Evolutionary conservation across 2,797 vertebrate species (phyloP), one percentile per base, ranked within the genome.

Genomic region (Sarcophilus harrisii): DNA sequence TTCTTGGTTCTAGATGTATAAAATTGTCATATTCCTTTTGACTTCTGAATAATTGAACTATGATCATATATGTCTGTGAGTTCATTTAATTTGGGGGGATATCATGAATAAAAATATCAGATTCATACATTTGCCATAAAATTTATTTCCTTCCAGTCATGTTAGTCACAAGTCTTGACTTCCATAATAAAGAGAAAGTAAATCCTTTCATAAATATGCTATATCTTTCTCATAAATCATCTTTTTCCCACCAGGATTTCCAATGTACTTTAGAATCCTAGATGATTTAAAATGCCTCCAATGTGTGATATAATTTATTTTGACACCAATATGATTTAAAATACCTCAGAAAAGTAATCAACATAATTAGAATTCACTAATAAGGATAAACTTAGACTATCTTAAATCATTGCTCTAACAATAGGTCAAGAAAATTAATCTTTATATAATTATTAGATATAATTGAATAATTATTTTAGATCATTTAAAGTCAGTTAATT

Each of bases 401-500:
- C 55, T 62, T 58, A 93, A 81, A 81, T 45, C 38, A 58, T 73
- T 59, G 27, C 14, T 18, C 52, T 21, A 95, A 60, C 11, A 58
- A 66, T n/a, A 89, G 32, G 57, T 90, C 38, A 66, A 94, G 29
- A 93, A 93, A 62, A 89, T 5, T 14, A 54, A 91, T 81, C 94
- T 38, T 91, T 94, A 28, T 58, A 92, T 54, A 54, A 54, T 54
- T 54, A 54, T 54, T 54, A 9, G 9, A 55, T 55, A 55, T 55
- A 55, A 55, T 55, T 55, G 54, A 54, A 95, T 92, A 90, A 62
- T 87, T 57, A 95, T 30, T 0, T 28, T 90, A 29, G 11, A 16
- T 54, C 24, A 87, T 29, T 94, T 58, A 30, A 60, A 12, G 54
- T 4, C 32, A 1, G 13, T 28, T 92, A 57, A 91, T 59, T 73